Evolutionary conservation across 2,113 vertebrate species (phyloP), one percentile per base, ranked within the genome.

Genomic region (Hyperopisus bebe): DNA sequence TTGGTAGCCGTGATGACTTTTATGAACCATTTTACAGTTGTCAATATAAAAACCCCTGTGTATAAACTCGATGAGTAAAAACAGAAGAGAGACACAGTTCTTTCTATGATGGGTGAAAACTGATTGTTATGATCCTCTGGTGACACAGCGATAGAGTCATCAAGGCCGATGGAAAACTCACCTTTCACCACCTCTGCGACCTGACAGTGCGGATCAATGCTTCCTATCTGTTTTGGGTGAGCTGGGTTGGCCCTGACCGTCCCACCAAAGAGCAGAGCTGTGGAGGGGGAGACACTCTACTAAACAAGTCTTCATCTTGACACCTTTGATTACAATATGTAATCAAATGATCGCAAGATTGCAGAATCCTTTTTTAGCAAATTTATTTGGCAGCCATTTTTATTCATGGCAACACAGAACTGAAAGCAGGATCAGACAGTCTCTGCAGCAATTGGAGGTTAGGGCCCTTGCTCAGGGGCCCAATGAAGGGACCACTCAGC

Each of bases 181-280:
- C 98, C 98, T 97, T 91, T 96, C 92, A 99, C 95, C 86, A 99
- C 98, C 77, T 98, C 98, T 74, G 96, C 95, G 89, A 99, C 98
- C 9, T 92, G 91, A 92, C 98, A 98, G 94, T 95, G 86, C 91
- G 98, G 98, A 93, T 99, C 98, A 17, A 99, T 99, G 92, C 98
- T 98, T 94, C 98, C 98, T 42, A 99, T 99, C 91, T 99, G 98
- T 94, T 99, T 99, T 88, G 97, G 98, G 92, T 98, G 97, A 87
- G 98, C 97, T 51, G 97, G 97, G 92, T 99, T 99, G 91, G 95
- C 95, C 92, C 95, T 96, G 74, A 95, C 95, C 91, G 97, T 98
- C 89, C 97, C 98, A 91, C 98, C 98, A 90, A 99, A 99, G 50
- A 99, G 94, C 89, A 99, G 95, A 17, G 97, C 98, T 99, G 93